phyloP scores from a whole-genome alignment of 1,140 invertebrate genomes.

The Latrodectus geometricus region DNA sequence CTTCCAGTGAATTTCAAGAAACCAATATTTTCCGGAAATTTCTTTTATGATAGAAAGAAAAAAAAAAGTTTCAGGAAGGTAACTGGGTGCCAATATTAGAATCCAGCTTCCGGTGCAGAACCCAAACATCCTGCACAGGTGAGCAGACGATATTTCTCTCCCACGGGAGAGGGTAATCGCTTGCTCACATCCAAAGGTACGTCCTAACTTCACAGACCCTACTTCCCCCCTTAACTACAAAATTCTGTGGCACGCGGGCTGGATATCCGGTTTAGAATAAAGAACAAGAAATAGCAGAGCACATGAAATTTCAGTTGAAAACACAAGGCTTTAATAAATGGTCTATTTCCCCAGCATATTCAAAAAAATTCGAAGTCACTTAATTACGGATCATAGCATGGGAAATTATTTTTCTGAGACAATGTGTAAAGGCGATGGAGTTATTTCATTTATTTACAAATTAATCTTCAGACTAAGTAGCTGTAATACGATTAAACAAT shows the following conservation, averaged over 20 bases:
- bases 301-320: no score
- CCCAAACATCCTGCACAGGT: slow-evolving; percentile 38
- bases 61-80: slow-evolving; percentile 6
- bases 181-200: neutral
- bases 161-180: neutral
- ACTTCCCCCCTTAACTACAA: neutral
- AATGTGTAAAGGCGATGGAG: no score
- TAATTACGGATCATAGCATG: no score
- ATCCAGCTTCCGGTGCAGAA: slow-evolving; percentile 19
- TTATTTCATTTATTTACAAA: no score
- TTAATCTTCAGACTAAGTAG: no score
- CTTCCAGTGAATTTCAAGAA: neutral
- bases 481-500: no score
- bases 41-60: slow-evolving; percentile 5
- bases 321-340: no score
- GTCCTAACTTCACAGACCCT: no score
- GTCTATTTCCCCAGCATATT: no score
- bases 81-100: slow-evolving; percentile 17
- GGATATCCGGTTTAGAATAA: neutral
- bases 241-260: neutral
- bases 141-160: neutral
- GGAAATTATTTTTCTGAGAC: no score
- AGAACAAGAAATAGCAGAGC: no score
- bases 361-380: no score
- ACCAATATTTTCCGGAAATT: slow-evolving; percentile 26